Conservation (phyloP, 2,113 vertebrate genomes). For the Chrysochloris asiatica region DNA sequence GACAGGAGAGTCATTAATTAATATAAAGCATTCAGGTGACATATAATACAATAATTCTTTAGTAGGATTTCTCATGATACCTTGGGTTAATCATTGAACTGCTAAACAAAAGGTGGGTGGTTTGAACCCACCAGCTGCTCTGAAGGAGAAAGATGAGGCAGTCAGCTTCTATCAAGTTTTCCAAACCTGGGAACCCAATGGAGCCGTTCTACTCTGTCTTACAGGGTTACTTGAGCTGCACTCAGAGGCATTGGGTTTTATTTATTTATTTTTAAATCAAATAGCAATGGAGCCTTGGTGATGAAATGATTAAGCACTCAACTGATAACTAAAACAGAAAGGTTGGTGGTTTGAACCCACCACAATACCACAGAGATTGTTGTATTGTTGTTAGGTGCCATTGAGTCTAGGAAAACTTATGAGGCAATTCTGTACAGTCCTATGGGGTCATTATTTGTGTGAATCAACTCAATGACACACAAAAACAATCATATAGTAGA, state of each 20-base stretch:
- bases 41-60: not conserved
- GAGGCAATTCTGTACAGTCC: no score
- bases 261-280: no score
- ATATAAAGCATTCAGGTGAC: constrained; percentile 6
- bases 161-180: not conserved
- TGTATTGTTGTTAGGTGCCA: no score
- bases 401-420: no score
- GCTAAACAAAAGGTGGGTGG: not conserved
- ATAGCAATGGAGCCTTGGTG: no score
- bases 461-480: not conserved
- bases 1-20: not conserved
- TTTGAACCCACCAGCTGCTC: not conserved
- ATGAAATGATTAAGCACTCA: no score
- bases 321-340: no score
- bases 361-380: no score
- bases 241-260: no score
- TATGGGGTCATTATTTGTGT: not conserved
- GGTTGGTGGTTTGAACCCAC: no score
- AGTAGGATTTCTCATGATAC: not conserved
- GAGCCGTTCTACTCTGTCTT: not conserved
- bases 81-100: no score
- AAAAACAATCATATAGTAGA: constrained; percentile 29
- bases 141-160: not conserved
- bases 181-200: not conserved
- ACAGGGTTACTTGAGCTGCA: no score